A percentile compares a stretch with the other conserved stretches of the same genome.
These are phyloP conservation scores for Pomacea maculata DNA, from an alignment of 1,140 invertebrate species.

Conservation along the genomic window DNA sequence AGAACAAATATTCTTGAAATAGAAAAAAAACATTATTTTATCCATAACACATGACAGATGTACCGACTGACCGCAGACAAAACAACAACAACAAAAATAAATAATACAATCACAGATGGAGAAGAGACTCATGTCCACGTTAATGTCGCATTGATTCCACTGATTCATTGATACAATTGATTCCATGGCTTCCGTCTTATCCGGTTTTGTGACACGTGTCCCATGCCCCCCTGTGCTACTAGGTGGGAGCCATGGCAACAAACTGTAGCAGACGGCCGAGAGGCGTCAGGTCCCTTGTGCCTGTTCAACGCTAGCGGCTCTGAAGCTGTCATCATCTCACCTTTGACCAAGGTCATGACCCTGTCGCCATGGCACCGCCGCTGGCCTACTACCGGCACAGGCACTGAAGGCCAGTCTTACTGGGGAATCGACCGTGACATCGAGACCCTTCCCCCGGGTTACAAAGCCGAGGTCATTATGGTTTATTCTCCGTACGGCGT, in stretches of 20 bases:
- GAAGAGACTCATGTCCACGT: no score
- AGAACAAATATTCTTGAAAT: no score
- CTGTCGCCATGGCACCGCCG: slow-evolving; percentile 6
- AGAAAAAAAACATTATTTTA: no score
- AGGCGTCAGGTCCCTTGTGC: not conserved
- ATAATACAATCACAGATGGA: no score
- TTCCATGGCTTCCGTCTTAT: no score
- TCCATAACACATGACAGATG: no score
- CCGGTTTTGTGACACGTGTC: no score
- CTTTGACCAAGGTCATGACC: slow-evolving; percentile 4
- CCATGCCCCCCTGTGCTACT: no score
- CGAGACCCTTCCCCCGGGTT: not conserved
- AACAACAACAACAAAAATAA: no score
- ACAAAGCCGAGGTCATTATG: slow-evolving; percentile 6
- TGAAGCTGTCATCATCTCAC: not conserved
- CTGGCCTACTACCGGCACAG: not conserved
- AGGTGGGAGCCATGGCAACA: not conserved
- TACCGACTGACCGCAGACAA: no score
- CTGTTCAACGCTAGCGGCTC: slow-evolving; percentile 1
- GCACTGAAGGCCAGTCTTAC: slow-evolving; percentile 8
- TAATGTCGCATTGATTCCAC: no score
- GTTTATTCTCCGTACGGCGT: slow-evolving; percentile 5
- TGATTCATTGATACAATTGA: no score
- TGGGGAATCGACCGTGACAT: slow-evolving; percentile 15
- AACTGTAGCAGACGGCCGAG: not conserved